Percentiles rank a stretch among this genome's conserved stretches.
These are phyloP conservation scores for Caenorhabditis doughertyi DNA, from an alignment of 2,888 invertebrate species.

Conservation along the genomic window DNA sequence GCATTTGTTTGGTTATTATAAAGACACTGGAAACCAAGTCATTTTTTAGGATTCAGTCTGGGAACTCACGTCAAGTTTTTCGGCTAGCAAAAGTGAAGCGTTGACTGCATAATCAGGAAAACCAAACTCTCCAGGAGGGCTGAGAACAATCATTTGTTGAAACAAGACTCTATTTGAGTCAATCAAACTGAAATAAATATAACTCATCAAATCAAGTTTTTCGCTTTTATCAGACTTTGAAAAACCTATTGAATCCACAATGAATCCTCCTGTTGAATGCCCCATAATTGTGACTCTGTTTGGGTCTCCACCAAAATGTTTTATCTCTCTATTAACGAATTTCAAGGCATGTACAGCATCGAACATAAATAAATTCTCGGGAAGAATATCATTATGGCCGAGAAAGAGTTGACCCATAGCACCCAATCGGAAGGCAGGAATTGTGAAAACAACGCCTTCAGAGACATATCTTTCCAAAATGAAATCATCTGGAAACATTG, in stretches of 20 bases:
- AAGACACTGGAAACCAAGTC: too few relatives aligned
- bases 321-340: constrained; percentile 43
- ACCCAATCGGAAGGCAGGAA: constrained; percentile 73
- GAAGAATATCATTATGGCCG: constrained; percentile 59
- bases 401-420: constrained; percentile 71
- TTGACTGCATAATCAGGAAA: not conserved
- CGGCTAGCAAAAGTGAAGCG: not conserved
- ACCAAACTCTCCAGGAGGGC: not conserved
- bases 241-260: constrained; percentile 31
- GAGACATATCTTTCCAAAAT: constrained; percentile 68
- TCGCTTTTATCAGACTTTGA: not conserved
- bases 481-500: constrained; percentile 70
- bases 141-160: constrained; percentile 44
- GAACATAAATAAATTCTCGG: constrained; percentile 69
- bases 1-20: too few relatives aligned
- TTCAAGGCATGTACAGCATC: constrained; percentile 37
- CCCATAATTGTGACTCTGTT: constrained; percentile 48
- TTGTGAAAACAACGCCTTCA: constrained; percentile 69
- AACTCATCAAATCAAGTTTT: too few relatives aligned
- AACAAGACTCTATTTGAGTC: constrained; percentile 37
- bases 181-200: constrained; percentile 22
- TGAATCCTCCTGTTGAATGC: constrained; percentile 43
- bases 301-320: constrained; percentile 53
- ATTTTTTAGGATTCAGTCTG: too few relatives aligned
- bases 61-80: not conserved